A percentile compares a stretch with the other conserved stretches of the same genome.
These are phyloP conservation scores for Pollenia amentaria DNA, from an alignment of 2,888 invertebrate species.

Conservation along the genomic window DNA sequence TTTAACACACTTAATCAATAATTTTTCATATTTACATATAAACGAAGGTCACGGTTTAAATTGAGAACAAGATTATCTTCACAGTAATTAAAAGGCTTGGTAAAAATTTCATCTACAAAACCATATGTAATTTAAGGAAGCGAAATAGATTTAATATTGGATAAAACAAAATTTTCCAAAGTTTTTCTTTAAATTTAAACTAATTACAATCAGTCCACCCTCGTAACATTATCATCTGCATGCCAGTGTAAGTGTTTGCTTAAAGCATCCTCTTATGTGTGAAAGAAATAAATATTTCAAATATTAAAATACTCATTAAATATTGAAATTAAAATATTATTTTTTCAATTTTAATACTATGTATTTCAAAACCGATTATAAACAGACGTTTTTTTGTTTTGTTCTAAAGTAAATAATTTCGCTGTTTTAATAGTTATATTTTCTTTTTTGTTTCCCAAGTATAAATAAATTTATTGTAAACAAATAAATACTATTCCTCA, in stretches of 20 bases:
- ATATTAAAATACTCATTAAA: background rate
- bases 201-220: background rate
- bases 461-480: no score
- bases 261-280: background rate
- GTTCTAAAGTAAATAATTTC: background rate
- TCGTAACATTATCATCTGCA: no score
- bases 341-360: no score
- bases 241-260: background rate
- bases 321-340: no score
- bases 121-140: no score
- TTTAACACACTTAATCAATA: background rate
- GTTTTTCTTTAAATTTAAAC: background rate
- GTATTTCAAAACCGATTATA: conserved; percentile 25
- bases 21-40: no score
- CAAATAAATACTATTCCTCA: background rate
- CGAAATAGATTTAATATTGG: no score
- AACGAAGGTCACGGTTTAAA: no score
- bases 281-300: conserved; percentile 1
- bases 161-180: background rate
- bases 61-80: no score
- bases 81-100: background rate
- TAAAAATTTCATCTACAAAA: background rate
- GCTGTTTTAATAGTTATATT: conserved; percentile 1
- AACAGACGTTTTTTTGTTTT: conserved; percentile 20
- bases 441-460: background rate